Evolutionary conservation across 2,888 invertebrate genomes (phyloP), one percentile per base, ranked within the genome.

Genomic region (Orgyia antiqua): DNA sequence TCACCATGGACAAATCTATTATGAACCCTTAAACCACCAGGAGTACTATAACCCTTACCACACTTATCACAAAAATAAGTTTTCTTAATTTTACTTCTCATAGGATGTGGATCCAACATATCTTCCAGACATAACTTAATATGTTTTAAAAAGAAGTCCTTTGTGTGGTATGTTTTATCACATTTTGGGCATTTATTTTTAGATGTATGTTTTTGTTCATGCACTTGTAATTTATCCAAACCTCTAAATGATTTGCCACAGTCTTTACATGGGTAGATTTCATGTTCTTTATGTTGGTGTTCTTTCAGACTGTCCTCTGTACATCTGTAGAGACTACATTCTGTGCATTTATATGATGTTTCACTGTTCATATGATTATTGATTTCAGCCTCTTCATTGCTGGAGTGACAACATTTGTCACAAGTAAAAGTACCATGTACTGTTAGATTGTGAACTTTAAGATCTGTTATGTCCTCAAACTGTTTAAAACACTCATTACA

Each of bases 1-100:
- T 23, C 10, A 4, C 23, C 23, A 23, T 23, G 23, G 2, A 23
- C 10, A 23, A 23, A 23, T 10, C 23, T 23, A 23, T 23, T 10
- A 5, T 82, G 80, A 1, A 68, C 55, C 2, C 70, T 52, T 32
- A 82, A 43, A 10, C 70, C 64, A 24, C 67, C 68, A 30, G 79
- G 80, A 3, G 62, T 52, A 0, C 58, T 50, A 33, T 77, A 83
- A 11, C 72, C 65, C 48, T 76, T 76, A 2, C 51, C 52, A 24
- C 83, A 83, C 13, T 79, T 61, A 30, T 82, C 80, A 46, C 83
- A 82, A 36, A 68, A 70, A 39, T 70, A 75, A 6, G 23, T 23
- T 10, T 23, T 23, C 23, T 23, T 23, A 23, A 23, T 23, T 10
- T 23, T 23, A 5, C 23, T 23, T 10, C 23, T 23, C 23, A 23